Percentiles rank a stretch among this genome's conserved stretches.
Evolutionary conservation across 2,797 vertebrate genomes (phyloP).

Genomic region (Cetoscarus ocellatus): DNA sequence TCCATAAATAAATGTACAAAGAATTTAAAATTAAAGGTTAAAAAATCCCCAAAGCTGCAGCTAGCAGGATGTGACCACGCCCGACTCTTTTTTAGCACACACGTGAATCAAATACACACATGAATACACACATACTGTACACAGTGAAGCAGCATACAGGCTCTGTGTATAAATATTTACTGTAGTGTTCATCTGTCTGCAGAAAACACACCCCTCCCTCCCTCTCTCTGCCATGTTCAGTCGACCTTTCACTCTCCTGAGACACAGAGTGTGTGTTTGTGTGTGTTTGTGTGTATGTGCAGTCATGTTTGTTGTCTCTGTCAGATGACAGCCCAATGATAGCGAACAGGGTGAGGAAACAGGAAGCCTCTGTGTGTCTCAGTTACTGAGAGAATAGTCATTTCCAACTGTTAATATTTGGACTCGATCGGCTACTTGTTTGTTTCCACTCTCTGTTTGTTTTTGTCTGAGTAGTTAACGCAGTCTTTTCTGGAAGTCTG

Average conservation of each 20-base stretch:
- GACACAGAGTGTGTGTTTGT: not conserved
- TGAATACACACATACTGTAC: slow-evolving; percentile 4
- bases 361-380: slow-evolving; percentile 1
- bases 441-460: no score
- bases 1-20: not conserved
- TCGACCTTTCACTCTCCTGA: slow-evolving; percentile 17
- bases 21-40: not conserved
- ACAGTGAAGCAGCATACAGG: slow-evolving; percentile 11
- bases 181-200: slow-evolving; percentile 57
- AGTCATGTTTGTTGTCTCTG: slow-evolving; percentile 20
- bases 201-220: slow-evolving; percentile 32
- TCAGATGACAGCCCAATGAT: slow-evolving; percentile 22
- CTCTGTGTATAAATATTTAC: slow-evolving; percentile 75
- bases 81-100: slow-evolving; percentile 7
- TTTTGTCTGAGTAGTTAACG: not conserved
- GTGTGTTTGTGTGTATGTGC: slow-evolving; percentile 3
- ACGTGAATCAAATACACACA: slow-evolving; percentile 12
- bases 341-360: slow-evolving; percentile 22
- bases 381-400: not conserved
- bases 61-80: slow-evolving; percentile 6
- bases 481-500: not conserved
- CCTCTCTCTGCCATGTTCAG: slow-evolving; percentile 14
- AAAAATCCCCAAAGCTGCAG: not conserved
- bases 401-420: no score
- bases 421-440: not conserved